phyloP scores from a whole-genome alignment of 2,888 invertebrate species.

The Drosophila stalkeri region DNA sequence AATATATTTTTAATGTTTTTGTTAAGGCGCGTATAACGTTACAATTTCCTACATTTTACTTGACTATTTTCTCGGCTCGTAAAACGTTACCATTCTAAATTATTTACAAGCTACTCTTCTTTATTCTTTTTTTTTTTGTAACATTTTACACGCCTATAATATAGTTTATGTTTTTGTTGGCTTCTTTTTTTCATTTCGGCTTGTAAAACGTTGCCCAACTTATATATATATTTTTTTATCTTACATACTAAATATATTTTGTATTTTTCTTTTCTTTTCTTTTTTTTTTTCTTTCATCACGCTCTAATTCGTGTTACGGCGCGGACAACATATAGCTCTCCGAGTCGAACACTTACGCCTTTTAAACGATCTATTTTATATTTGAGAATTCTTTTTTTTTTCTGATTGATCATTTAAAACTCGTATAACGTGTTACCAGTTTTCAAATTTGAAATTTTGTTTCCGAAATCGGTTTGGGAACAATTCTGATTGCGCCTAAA shows the following conservation, averaged over 20 bases:
- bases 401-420: slow-evolving; percentile 29
- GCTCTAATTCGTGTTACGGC: slow-evolving; percentile 24
- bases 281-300: slow-evolving; percentile 1
- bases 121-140: slow-evolving; percentile 27
- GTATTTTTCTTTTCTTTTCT: not conserved
- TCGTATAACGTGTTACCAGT: slow-evolving; percentile 5
- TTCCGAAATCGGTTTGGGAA: slow-evolving; percentile 53
- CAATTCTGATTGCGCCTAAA: slow-evolving; percentile 13
- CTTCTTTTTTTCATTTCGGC: slow-evolving; percentile 23
- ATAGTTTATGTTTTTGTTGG: slow-evolving; percentile 1
- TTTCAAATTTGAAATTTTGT: not conserved
- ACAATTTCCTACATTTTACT: slow-evolving; percentile 32
- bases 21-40: slow-evolving; percentile 72
- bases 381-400: not conserved
- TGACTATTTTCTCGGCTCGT: slow-evolving; percentile 21
- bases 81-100: slow-evolving; percentile 29
- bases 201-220: slow-evolving; percentile 58
- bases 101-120: not conserved
- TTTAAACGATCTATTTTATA: slow-evolving; percentile 24
- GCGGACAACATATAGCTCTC: slow-evolving; percentile 26
- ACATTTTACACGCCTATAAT: slow-evolving; percentile 68
- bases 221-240: not conserved
- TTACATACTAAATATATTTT: not conserved
- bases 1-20: slow-evolving; percentile 17
- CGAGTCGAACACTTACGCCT: slow-evolving; percentile 26